These are phyloP conservation scores for Sminthurides bifidus DNA, from an alignment of 1,140 invertebrate genomes.

Conservation along the genomic window DNA sequence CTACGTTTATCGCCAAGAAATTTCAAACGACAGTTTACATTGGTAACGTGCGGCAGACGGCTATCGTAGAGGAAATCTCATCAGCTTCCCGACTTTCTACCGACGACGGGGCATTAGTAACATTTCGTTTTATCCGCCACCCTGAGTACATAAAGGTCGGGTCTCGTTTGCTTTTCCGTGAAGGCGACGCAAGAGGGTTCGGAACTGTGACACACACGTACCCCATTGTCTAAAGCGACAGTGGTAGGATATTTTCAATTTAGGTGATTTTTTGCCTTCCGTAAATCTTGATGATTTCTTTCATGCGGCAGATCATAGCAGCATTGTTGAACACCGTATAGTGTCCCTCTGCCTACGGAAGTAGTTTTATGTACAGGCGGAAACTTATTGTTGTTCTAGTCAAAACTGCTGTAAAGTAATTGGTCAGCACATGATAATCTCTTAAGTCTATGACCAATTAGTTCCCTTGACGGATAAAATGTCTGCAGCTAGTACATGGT, in stretches of 20 bases:
- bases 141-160: constrained; percentile 87
- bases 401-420: no score
- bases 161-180: constrained; percentile 71
- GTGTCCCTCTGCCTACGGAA: no score
- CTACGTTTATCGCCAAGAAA: constrained; percentile 66
- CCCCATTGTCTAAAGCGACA: constrained; percentile 37
- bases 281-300: no score
- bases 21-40: constrained; percentile 92
- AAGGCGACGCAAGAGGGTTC: constrained; percentile 77
- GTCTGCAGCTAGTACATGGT: no score
- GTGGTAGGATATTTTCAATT: not conserved
- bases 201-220: constrained; percentile 81
- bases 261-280: not conserved
- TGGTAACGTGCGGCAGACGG: constrained; percentile 88
- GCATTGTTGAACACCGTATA: no score
- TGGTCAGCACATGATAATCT: no score
- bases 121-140: constrained; percentile 77
- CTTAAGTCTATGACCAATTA: no score
- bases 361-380: no score
- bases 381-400: no score
- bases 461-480: no score
- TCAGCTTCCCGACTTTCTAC: constrained; percentile 38
- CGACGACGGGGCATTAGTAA: constrained; percentile 70
- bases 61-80: constrained; percentile 37
- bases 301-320: no score